Conservation (phyloP, 2,888 invertebrate genomes). For the Achlya flavicornis region DNA sequence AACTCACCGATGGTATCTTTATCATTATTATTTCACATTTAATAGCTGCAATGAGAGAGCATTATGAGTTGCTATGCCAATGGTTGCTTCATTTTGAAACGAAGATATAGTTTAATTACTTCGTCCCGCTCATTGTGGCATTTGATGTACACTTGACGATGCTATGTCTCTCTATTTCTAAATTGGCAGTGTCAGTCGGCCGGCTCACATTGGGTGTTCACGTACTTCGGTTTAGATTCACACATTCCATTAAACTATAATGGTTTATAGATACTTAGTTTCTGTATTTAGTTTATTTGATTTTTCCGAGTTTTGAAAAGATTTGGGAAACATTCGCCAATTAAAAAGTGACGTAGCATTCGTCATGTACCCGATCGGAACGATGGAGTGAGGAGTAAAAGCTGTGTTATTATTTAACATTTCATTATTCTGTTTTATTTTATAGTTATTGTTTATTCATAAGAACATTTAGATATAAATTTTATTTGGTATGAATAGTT, state of each 20-base stretch:
- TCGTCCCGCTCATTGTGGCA: conserved; percentile 69
- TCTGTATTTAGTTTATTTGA: conserved; percentile 42
- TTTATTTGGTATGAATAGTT: conserved; percentile 80
- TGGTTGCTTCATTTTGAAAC: conserved; percentile 54
- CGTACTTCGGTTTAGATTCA: conserved; percentile 48
- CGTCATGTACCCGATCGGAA: conserved; percentile 67
- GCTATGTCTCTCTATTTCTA: conserved; percentile 66
- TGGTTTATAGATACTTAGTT: conserved; percentile 55
- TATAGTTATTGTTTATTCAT: conserved; percentile 81
- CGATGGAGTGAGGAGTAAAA: conserved; percentile 73
- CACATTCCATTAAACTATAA: conserved; percentile 80
- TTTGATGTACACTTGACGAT: conserved; percentile 72
- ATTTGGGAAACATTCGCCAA: conserved; percentile 14
- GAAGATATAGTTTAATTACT: conserved; percentile 59
- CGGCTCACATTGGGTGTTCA: conserved; percentile 39
- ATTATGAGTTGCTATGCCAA: conserved; percentile 58
- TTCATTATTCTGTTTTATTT: conserved; percentile 83
- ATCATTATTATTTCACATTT: conserved; percentile 78
- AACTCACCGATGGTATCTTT: conserved; percentile 83
- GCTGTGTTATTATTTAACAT: conserved; percentile 83
- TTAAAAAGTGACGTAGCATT: conserved; percentile 64
- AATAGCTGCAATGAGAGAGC: conserved; percentile 71
- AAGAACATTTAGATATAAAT: conserved; percentile 81
- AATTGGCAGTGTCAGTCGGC: conserved; percentile 38
- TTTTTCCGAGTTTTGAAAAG: conserved; percentile 5